Conservation (phyloP, 2,797 vertebrate species). For the Mareca penelope region DNA sequence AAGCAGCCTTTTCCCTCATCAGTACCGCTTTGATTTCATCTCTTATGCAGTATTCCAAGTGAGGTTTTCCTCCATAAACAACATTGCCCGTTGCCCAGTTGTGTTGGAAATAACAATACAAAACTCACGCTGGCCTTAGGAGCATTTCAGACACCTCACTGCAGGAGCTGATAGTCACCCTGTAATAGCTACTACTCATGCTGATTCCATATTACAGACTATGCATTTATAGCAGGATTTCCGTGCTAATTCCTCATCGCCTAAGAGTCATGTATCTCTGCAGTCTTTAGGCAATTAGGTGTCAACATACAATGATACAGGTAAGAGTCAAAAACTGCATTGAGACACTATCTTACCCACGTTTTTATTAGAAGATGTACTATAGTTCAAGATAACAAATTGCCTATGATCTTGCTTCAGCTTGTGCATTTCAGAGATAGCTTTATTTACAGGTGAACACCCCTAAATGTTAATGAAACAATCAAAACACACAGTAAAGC, state of each 20-base stretch:
- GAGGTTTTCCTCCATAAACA: background rate
- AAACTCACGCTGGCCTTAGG: background rate
- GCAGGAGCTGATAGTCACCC: background rate
- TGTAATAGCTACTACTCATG: background rate
- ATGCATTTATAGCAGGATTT: background rate
- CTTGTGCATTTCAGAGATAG: background rate
- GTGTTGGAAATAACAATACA: background rate
- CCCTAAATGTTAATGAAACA: fast-evolving
- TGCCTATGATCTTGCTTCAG: background rate
- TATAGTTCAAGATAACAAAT: background rate
- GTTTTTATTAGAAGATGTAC: background rate
- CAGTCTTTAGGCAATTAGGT: background rate
- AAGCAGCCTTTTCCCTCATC: background rate
- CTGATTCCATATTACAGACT: background rate
- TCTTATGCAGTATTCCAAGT: background rate
- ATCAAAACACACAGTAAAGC: fast-evolving
- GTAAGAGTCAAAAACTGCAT: background rate
- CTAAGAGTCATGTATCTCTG: no score
- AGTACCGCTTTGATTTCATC: background rate
- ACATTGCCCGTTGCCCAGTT: background rate
- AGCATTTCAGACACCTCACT: background rate
- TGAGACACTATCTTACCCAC: no score
- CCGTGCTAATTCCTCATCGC: background rate
- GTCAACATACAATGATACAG: no score
- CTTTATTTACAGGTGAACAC: background rate